phyloP scores from a whole-genome alignment of 2,113 vertebrate species.

The Corythoichthys intestinalis region DNA sequence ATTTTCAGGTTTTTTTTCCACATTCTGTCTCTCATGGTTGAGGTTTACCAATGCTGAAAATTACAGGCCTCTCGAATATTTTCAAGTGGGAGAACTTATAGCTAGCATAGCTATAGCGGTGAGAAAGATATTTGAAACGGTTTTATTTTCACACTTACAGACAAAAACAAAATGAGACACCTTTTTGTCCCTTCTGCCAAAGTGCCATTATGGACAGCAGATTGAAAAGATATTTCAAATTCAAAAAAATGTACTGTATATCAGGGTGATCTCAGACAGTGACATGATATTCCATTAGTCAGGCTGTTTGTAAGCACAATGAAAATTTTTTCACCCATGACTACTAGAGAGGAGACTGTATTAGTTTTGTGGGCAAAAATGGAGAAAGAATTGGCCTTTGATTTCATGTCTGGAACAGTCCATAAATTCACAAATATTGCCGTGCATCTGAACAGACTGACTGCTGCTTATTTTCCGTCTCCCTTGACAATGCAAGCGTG shows the following conservation, averaged over 20 bases:
- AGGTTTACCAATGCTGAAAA: no score
- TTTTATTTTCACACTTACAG: neutral
- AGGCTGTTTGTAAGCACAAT: neutral
- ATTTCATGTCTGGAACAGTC: slow-evolving; percentile 55
- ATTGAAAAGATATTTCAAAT: neutral
- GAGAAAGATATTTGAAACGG: neutral
- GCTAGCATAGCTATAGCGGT: neutral
- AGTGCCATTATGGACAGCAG: neutral
- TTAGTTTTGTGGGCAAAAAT: neutral
- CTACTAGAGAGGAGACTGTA: neutral
- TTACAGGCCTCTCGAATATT: neutral
- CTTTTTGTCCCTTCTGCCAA: no score
- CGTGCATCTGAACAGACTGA: slow-evolving; percentile 47
- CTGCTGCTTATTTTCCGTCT: slow-evolving; percentile 57
- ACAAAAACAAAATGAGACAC: slow-evolving; percentile 1
- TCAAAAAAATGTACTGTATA: neutral
- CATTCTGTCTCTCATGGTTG: no score
- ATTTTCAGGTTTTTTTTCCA: no score
- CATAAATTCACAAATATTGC: slow-evolving; percentile 67
- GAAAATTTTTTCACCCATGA: neutral
- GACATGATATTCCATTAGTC: neutral
- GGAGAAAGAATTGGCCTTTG: slow-evolving; percentile 50
- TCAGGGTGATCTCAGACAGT: neutral
- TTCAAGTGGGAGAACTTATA: neutral
- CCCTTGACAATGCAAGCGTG: slow-evolving; percentile 43